These are phyloP conservation scores for Barbus barbus DNA, from an alignment of 2,113 vertebrate genomes.

Conservation along the genomic window DNA sequence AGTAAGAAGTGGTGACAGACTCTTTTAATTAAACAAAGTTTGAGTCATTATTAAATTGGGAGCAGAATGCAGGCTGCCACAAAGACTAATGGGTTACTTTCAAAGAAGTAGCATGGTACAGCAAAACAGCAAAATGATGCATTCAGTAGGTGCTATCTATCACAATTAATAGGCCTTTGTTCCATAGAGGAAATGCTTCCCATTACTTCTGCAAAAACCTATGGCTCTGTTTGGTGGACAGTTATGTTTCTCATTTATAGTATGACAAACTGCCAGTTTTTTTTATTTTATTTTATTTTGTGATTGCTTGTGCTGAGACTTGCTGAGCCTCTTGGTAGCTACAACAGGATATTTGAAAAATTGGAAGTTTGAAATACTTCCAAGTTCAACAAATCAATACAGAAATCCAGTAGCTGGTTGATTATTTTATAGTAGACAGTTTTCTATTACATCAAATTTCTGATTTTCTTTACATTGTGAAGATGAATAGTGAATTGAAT, in stretches of 20 bases:
- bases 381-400: neutral
- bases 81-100: constrained; percentile 69
- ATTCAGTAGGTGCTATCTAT: constrained; percentile 62
- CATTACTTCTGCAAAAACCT: constrained; percentile 16
- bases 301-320: neutral
- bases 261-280: neutral
- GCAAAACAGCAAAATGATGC: constrained; percentile 68
- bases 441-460: neutral
- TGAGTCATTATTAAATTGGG: constrained; percentile 68
- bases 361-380: neutral
- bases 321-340: neutral
- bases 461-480: neutral
- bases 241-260: constrained; percentile 29
- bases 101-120: constrained; percentile 66
- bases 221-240: constrained; percentile 12
- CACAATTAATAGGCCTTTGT: constrained; percentile 70
- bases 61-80: constrained; percentile 58
- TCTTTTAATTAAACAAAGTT: constrained; percentile 38
- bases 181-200: constrained; percentile 57
- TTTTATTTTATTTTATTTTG: neutral
- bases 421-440: neutral
- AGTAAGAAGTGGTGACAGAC: constrained; percentile 19
- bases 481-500: neutral
- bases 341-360: neutral
- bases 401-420: neutral